Evolutionary conservation across 53 echinoderm and acorn worm genomes (phyloP).

Genomic region (Antedon mediterranea): DNA sequence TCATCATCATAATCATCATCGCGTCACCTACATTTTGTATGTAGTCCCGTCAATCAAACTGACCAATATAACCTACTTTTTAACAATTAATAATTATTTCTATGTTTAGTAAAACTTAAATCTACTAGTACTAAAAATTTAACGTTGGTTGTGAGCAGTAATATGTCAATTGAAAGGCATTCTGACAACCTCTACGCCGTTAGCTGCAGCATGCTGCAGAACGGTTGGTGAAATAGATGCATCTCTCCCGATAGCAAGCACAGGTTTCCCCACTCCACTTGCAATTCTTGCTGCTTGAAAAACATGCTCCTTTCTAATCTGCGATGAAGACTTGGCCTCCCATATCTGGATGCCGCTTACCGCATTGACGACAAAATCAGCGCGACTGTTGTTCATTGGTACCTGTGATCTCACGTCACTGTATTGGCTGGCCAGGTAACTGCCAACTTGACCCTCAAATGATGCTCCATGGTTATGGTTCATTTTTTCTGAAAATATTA

Average conservation of each 20-base stretch:
- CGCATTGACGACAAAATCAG: background rate
- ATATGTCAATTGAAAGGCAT: too few relatives aligned
- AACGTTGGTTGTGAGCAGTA: too few relatives aligned
- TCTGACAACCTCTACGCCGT: background rate
- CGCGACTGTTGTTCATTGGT: background rate
- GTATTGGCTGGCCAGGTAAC: background rate
- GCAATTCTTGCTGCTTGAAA: background rate
- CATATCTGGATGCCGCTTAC: background rate
- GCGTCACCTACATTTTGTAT: too few relatives aligned
- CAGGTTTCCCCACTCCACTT: background rate
- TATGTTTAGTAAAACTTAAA: too few relatives aligned
- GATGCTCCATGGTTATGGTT: background rate
- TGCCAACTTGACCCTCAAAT: background rate
- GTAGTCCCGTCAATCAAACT: too few relatives aligned
- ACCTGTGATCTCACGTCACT: background rate
- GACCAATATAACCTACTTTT: too few relatives aligned
- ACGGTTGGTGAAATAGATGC: background rate
- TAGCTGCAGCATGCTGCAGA: background rate
- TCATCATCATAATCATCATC: too few relatives aligned
- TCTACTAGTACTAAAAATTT: too few relatives aligned
- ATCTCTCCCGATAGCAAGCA: background rate
- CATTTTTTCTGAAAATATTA: background rate
- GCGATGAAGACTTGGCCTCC: background rate
- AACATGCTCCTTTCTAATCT: background rate
- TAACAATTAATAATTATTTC: too few relatives aligned